Evolutionary conservation across 2,797 vertebrate species (phyloP), one percentile per base, ranked within the genome.

Genomic region (Astyanax mexicanus): DNA sequence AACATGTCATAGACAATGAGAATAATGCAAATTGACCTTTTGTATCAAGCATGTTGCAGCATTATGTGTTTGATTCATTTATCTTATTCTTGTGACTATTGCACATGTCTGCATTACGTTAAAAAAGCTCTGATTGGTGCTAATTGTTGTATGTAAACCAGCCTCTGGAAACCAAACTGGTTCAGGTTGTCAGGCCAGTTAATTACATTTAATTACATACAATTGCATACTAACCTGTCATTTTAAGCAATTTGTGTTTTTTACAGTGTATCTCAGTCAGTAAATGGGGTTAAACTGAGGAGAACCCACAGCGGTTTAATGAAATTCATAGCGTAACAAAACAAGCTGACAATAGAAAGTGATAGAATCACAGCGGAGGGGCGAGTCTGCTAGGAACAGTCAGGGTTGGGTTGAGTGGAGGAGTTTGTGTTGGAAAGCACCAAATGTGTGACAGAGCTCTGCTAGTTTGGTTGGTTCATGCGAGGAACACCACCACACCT

Each of bases 261-360:
- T 32, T 55, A 12, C 9, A 38, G 51, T 69, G 40, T 25, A 38
- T 45, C 27, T 44, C 6, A 2, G 42, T n/a, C 5, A 21, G 5
- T 75, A 2, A 51, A n/a, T n/a, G 51, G 19, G 11, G 73, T 61
- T 52, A 40, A n/a, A 35, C 25, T 15, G 3, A 13, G 10, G n/a
- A 52, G 12, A 40, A 32, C 52, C 29, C 6, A 6, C 13, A 25
- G 51, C 12, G 17, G 32, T 1, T 9, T 40, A 52, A 75, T 11
- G 21, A 38, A 69, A 27, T 21, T 51, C 69, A 45, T 0, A 1
- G 0, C 10, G 15, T 13, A 52, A 32, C n/a, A n/a, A 64, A 11
- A 32, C 47, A 23, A 44, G 25, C 38, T 17, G 23, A 40, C 62
- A 55, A 55, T 70, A 55, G 15, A 51, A 62, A n/a, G 67, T 42